Percentiles rank a stretch among this genome's conserved stretches.
Conservation (phyloP, 64 coral and sea anemone genomes). For the Pachyseris speciosa region DNA sequence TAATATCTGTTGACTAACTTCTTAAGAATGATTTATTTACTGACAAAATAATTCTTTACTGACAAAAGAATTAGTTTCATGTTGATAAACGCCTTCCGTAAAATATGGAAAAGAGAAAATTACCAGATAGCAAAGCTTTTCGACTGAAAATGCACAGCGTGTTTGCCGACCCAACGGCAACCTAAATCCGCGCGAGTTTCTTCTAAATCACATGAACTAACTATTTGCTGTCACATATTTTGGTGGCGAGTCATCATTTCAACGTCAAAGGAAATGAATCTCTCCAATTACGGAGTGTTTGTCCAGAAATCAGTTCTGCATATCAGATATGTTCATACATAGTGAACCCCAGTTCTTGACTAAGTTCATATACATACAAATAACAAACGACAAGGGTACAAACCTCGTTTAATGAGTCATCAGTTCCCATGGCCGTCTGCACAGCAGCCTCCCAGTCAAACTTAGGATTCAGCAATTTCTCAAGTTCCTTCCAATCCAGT, state of each 20-base stretch:
- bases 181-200: too few relatives aligned
- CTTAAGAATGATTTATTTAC: neutral
- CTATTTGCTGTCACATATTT: neutral
- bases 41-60: neutral
- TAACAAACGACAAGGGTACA: neutral
- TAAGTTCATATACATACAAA: neutral
- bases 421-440: slow-evolving; percentile 25
- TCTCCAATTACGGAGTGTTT: neutral
- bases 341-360: neutral
- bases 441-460: slow-evolving; percentile 64
- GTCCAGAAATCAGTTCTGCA: neutral
- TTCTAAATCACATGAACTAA: neutral
- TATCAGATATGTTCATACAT: too few relatives aligned
- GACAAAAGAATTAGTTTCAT: neutral
- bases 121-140: too few relatives aligned
- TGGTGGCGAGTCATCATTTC: neutral
- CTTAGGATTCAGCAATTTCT: slow-evolving; percentile 39
- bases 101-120: too few relatives aligned
- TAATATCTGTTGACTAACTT: neutral
- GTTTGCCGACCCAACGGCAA: too few relatives aligned
- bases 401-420: slow-evolving; percentile 4
- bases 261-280: neutral
- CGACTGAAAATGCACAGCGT: too few relatives aligned
- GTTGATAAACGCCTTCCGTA: neutral
- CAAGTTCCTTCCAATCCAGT: slow-evolving; percentile 41